Conservation (phyloP, 2,797 vertebrate species). For the Pogoniulus pusillus region DNA sequence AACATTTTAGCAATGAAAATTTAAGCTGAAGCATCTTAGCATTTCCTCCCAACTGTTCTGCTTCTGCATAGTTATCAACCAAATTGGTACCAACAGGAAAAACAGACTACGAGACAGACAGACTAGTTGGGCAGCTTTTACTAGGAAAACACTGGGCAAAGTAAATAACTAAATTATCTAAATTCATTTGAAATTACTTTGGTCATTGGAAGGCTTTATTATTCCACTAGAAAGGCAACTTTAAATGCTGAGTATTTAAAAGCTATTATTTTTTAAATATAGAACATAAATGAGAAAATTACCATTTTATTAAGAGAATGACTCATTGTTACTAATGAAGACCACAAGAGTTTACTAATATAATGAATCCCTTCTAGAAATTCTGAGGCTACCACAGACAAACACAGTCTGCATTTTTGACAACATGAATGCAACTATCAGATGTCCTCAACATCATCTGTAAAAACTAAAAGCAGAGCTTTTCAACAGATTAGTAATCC, state of each 20-base stretch:
- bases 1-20: background rate
- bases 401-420: background rate
- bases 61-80: background rate
- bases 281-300: conserved; percentile 12
- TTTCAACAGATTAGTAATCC: conserved; percentile 10
- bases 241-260: conserved; percentile 5
- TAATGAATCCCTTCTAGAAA: background rate
- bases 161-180: background rate
- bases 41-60: background rate
- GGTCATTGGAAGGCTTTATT: background rate
- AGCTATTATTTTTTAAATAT: background rate
- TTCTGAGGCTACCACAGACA: background rate
- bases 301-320: conserved; percentile 42
- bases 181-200: conserved; percentile 4
- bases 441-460: background rate
- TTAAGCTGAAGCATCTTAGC: background rate
- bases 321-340: conserved; percentile 35
- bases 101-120: background rate
- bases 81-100: background rate
- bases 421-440: background rate
- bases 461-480: conserved; percentile 18
- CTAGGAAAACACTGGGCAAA: conserved; percentile 1
- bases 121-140: background rate
- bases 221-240: conserved; percentile 9
- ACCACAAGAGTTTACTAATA: fast-evolving